Evolutionary conservation across 2,797 vertebrate species (phyloP), one percentile per base, ranked within the genome.

Genomic region (Anabas testudineus): DNA sequence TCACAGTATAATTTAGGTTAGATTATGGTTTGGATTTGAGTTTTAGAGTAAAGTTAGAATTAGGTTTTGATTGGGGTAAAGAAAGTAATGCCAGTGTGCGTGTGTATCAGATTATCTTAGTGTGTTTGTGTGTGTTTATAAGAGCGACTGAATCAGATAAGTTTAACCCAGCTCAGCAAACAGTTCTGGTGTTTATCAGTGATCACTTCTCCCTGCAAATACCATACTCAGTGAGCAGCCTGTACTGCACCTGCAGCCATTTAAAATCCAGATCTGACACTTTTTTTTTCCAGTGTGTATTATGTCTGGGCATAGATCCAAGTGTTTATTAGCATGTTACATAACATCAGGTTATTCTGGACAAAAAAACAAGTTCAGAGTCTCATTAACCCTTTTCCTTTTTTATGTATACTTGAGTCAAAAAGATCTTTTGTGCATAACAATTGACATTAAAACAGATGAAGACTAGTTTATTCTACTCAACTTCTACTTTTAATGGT

Each of bases 201-300:
- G 22, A 16, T 26, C 63, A 48, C 10, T 28, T 76, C 18, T 22
- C 30, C 47, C 15, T 67, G 39, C 24, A 62, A 65, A 61, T 10
- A 30, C 10, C n/a, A 21, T n/a, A 36, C 15, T 41, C 22, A 53
- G 54, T 39, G 22, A 54, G 15, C n/a, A 64, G 30, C 9, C 46
- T 64, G 13, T 19, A 7, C 49, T 61, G 41, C 70, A 81, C 58
- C 56, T 80, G 67, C 24, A 62, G 37, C 5, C 49, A 55, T 54
- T 81, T 53, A n/a, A 68, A 61, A 54, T 45, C 45, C 18, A 53
- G 19, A 43, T 54, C 22, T 41, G 22, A 68, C 28, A 28, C 43
- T n/a, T 71, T 68, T 41, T 43, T 54, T 48, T 16, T 24, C 12
- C 42, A 56, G 3, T 19, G 41, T 47, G 15, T 13, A 28, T 34